These are phyloP conservation scores for Scomberomorus guttatus DNA, from an alignment of 2,797 vertebrate species.

Conservation along the genomic window DNA sequence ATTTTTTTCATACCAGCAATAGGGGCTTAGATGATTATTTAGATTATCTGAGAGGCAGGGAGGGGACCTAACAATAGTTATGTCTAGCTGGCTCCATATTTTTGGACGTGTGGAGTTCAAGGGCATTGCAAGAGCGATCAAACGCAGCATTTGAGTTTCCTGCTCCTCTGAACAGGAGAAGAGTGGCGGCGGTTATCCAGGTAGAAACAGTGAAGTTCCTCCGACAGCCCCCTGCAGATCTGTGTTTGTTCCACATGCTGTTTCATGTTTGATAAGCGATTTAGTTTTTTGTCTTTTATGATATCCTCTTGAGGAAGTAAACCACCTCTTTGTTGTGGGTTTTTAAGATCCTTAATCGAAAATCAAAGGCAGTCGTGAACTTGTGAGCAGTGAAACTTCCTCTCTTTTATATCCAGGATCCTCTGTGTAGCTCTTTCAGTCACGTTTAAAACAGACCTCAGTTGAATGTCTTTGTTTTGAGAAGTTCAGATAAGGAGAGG, in stretches of 20 bases:
- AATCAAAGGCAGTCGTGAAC: conserved; percentile 56
- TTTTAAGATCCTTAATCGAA: conserved; percentile 29
- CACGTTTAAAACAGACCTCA: not conserved
- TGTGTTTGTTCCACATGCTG: conserved; percentile 42
- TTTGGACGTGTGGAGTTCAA: conserved; percentile 53
- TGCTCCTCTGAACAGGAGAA: conserved; percentile 29
- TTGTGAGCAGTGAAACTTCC: conserved; percentile 21
- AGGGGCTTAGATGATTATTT: conserved; percentile 24
- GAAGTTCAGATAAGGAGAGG: conserved; percentile 22
- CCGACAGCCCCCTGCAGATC: conserved; percentile 45
- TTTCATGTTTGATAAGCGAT: conserved; percentile 55
- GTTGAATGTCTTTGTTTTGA: conserved; percentile 24
- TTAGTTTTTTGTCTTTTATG: conserved; percentile 2
- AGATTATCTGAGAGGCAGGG: conserved; percentile 16
- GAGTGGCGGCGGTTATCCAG: conserved; percentile 37
- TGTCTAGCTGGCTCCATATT: conserved; percentile 3
- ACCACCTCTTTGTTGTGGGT: conserved; percentile 44
- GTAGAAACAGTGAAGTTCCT: conserved; percentile 38
- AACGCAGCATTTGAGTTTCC: conserved; percentile 49
- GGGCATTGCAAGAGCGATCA: conserved; percentile 50
- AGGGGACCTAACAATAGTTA: not conserved
- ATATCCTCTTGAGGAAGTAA: conserved; percentile 39
- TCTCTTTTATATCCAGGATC: conserved; percentile 14
- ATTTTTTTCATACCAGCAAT: conserved; percentile 24
- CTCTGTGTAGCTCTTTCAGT: conserved; percentile 5